Evolutionary conservation across 1,140 invertebrate species (phyloP).

Genomic region (Megalopta genalis): DNA sequence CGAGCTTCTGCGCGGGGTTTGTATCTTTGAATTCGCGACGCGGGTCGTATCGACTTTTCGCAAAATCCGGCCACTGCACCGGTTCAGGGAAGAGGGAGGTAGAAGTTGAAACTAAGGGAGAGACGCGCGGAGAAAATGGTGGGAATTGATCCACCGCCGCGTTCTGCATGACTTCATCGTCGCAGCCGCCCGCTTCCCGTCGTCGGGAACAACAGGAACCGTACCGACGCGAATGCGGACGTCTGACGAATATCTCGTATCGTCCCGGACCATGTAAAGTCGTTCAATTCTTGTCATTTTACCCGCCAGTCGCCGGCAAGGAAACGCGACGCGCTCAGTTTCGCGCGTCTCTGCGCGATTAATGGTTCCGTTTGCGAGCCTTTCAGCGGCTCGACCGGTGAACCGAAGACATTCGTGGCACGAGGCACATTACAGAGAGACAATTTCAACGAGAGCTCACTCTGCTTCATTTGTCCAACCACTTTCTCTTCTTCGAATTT

Average conservation of each 20-base stretch:
- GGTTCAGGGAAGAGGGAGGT: neutral
- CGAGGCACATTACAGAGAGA: no score
- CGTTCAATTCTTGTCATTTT: slow-evolving; percentile 20
- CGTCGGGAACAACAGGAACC: neutral
- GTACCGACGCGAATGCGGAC: neutral
- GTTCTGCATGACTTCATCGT: slow-evolving; percentile 40
- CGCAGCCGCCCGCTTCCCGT: neutral
- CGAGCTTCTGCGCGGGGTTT: slow-evolving; percentile 6
- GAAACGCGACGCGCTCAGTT: neutral
- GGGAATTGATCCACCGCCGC: slow-evolving; percentile 7
- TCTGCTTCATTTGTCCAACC: no score
- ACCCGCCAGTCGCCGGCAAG: no score
- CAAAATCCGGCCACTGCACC: slow-evolving; percentile 8
- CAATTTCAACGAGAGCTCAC: no score
- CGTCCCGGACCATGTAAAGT: neutral
- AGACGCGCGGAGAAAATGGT: neutral
- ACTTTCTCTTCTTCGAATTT: no score
- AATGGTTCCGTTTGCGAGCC: neutral
- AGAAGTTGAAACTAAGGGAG: slow-evolving; percentile 5
- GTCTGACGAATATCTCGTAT: neutral
- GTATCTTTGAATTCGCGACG: slow-evolving; percentile 10
- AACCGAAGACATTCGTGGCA: no score
- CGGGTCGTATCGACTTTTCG: slow-evolving; percentile 5
- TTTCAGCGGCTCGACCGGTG: neutral
- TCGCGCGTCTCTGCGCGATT: neutral